Percentiles rank a stretch among this genome's conserved stretches.
phyloP scores from a whole-genome alignment of 1,140 invertebrate species.

The Saccostrea cuccullata region DNA sequence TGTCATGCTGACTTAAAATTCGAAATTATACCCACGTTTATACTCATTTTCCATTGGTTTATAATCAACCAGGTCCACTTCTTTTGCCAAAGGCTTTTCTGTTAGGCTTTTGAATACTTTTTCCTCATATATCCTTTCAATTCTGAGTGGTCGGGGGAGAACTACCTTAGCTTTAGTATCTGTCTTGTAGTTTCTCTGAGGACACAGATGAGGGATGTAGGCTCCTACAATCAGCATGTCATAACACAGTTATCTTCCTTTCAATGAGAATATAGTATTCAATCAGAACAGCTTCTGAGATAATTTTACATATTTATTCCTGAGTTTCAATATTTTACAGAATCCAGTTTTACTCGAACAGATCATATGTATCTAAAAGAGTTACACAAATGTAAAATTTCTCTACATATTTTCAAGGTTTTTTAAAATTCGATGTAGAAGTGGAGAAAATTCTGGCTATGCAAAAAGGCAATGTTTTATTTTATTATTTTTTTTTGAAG shows the following conservation, averaged over 20 bases:
- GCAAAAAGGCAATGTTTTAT: too few relatives aligned
- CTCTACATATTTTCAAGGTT: too few relatives aligned
- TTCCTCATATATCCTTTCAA: constrained; percentile 10
- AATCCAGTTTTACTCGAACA: too few relatives aligned
- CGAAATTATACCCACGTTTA: neutral
- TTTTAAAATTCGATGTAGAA: too few relatives aligned
- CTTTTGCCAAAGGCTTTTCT: neutral
- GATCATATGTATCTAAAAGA: too few relatives aligned
- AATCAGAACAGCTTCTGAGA: too few relatives aligned
- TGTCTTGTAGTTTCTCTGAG: neutral
- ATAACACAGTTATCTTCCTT: constrained; percentile 49
- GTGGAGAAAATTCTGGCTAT: neutral
- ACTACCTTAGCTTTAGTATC: constrained; percentile 9
- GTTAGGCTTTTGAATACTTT: neutral
- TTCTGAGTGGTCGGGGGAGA: neutral
- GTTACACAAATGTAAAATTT: too few relatives aligned
- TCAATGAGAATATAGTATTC: neutral
- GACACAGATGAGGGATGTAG: neutral
- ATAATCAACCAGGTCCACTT: neutral
- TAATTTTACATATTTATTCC: too few relatives aligned
- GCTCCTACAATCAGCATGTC: neutral
- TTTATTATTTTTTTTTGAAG: too few relatives aligned
- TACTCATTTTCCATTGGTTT: neutral
- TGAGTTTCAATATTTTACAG: too few relatives aligned
- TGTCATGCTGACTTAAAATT: neutral